phyloP scores from a whole-genome alignment of 2,113 vertebrate genomes.

The Stegostoma tigrinum region DNA sequence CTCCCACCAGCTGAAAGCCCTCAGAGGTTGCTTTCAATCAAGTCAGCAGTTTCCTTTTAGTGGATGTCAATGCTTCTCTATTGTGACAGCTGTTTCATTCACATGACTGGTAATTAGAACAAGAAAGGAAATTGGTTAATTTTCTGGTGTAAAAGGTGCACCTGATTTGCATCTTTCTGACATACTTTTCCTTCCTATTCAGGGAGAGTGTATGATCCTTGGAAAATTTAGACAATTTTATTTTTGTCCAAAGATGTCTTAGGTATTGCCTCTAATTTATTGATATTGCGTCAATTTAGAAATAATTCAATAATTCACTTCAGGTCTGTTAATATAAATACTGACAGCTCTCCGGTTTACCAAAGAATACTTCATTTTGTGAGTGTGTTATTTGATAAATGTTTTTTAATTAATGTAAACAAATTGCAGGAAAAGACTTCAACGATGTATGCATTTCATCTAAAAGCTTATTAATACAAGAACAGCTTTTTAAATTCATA shows the following conservation, averaged over 20 bases:
- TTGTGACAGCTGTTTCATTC: conserved; percentile 18
- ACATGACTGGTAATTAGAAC: conserved; percentile 15
- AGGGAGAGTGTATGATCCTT: neutral
- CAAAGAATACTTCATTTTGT: neutral
- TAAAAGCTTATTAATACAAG: neutral
- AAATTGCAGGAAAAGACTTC: neutral
- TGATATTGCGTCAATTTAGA: neutral
- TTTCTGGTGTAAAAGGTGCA: neutral
- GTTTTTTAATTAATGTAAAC: neutral
- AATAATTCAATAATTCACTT: neutral
- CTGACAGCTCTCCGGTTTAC: neutral
- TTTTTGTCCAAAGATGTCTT: neutral
- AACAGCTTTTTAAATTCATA: neutral
- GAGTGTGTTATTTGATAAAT: neutral
- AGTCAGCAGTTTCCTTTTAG: conserved; percentile 12
- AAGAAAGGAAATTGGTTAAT: conserved; percentile 10
- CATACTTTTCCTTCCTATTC: neutral
- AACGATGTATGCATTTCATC: neutral
- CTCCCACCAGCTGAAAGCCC: conserved; percentile 9
- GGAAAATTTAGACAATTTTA: neutral
- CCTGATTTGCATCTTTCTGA: conserved; percentile 22
- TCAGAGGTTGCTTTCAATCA: conserved; percentile 35
- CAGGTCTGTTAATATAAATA: neutral
- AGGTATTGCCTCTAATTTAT: neutral
- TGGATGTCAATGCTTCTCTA: neutral